These are phyloP conservation scores for Cenopis cana DNA, from an alignment of 2,888 invertebrate species.

Conservation along the genomic window DNA sequence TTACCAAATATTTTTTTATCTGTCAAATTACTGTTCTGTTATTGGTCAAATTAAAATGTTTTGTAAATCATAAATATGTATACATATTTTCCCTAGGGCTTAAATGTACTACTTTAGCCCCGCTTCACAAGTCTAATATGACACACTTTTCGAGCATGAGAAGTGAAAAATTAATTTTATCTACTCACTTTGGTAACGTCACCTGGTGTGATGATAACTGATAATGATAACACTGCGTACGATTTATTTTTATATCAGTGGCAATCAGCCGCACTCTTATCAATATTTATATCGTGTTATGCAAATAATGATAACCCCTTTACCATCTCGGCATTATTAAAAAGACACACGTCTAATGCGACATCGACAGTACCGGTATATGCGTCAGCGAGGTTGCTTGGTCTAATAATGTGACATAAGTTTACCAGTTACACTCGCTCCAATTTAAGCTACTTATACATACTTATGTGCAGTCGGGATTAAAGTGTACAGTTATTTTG, in stretches of 20 bases:
- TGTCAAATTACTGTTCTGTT: no score
- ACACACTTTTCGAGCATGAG: no score
- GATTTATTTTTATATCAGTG: slow-evolving; percentile 38
- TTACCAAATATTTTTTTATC: no score
- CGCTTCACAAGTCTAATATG: no score
- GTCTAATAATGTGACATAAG: slow-evolving; percentile 3
- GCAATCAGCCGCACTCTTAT: slow-evolving; percentile 63
- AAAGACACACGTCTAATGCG: background rate
- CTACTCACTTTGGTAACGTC: background rate
- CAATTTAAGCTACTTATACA: background rate
- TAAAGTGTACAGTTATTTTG: slow-evolving; percentile 5
- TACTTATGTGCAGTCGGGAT: background rate
- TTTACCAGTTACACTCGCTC: background rate
- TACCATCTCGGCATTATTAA: slow-evolving; percentile 17
- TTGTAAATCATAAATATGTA: no score
- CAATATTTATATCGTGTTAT: slow-evolving; percentile 72
- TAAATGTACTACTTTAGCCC: no score
- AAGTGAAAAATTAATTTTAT: no score
- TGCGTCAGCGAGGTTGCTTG: slow-evolving; percentile 54
- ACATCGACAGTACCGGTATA: slow-evolving; percentile 54
- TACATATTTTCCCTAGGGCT: no score
- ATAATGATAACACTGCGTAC: slow-evolving; percentile 42
- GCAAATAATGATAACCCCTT: slow-evolving; percentile 70
- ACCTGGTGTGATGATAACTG: slow-evolving; percentile 1
- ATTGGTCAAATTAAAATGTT: no score